Percentiles rank a stretch among this genome's conserved stretches.
phyloP scores from a whole-genome alignment of 2,113 vertebrate species.

The Accipiter cooperii region DNA sequence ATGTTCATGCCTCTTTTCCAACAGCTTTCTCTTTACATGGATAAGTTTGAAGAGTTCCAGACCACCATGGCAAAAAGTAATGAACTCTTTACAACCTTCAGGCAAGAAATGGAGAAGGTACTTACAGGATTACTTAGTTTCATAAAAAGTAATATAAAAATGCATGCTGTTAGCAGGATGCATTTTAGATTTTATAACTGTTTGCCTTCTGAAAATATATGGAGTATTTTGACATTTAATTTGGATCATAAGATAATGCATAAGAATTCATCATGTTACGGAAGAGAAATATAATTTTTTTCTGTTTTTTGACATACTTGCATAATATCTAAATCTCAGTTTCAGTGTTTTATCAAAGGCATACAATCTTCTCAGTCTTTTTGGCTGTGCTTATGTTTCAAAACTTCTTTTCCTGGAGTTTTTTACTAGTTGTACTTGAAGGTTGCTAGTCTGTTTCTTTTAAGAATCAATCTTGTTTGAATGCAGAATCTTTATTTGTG shows the following conservation, averaged over 20 bases:
- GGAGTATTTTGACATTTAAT: background rate
- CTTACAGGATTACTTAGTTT: background rate
- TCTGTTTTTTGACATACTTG: background rate
- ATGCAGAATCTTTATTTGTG: background rate
- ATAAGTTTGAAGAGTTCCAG: slow-evolving; percentile 99
- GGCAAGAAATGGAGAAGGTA: slow-evolving; percentile 99
- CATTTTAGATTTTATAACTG: background rate
- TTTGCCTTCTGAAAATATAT: background rate
- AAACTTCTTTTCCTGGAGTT: background rate
- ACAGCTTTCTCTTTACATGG: slow-evolving; percentile 97
- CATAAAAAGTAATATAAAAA: background rate
- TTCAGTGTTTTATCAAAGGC: background rate
- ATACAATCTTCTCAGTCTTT: background rate
- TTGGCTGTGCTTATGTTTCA: background rate
- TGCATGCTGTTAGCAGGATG: background rate
- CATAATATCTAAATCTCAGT: background rate
- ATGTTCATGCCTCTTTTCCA: slow-evolving; percentile 1
- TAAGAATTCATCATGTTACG: background rate
- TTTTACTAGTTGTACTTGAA: background rate
- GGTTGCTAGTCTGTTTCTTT: background rate
- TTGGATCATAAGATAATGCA: background rate
- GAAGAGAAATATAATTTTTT: background rate
- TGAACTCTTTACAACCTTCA: slow-evolving; percentile 97
- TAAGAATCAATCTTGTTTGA: background rate
- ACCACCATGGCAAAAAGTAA: slow-evolving; percentile 98